Base-by-base conservation (phyloP, 2,888 invertebrate genomes). In the Octodonta nipae region DNA sequence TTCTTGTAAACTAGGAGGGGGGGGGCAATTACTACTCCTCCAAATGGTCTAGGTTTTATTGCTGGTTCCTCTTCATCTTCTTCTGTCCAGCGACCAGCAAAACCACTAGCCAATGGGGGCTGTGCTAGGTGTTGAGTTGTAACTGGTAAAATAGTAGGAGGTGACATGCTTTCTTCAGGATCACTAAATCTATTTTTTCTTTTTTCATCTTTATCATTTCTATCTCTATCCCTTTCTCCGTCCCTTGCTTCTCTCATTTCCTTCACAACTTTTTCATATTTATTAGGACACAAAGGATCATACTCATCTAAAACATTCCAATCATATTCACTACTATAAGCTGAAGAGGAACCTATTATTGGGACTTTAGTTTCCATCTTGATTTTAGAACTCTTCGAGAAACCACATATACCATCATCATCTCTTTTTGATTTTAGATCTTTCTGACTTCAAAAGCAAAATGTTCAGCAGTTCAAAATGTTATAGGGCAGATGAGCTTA, bases 201-300 rank as follows among this genome's bases (percentile, higher is more conserved):
- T 45, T 70, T 72, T 42, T 73, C 70, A 30, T 73, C 75, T 51
- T 68, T 63, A 34, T 81, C 75, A 44, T 68, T 70, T 4, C 22
- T 22, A 11, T 74, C 78, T 63, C 67, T 76, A 46, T 71, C 75
- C 39, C 13, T 17, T 41, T 75, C 82, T 41, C 73, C 61, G 40
- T 81, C 75, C 35, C 44, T 34, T 7, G 35, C 35, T 12, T 82
- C 82, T 46, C 78, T 70, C 48, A 82, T 59, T 58, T 83, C 85
- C 66, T 89, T 89, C 1, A 91, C 78, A 38, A 88, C 79, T 62
- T 91, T 91, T 55, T 95, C 93, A 63, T 96, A 99, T 61, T 98
- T 96, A 65, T 98, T 99, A 1, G 98, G 98, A 78, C 88, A 85
- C 55, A 89, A 67, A 0, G 98, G 98, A 64, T 98, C 92, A 67